These are phyloP conservation scores for Trachymyrmex cornetzi DNA, from an alignment of 1,140 invertebrate species.

Conservation along the genomic window DNA sequence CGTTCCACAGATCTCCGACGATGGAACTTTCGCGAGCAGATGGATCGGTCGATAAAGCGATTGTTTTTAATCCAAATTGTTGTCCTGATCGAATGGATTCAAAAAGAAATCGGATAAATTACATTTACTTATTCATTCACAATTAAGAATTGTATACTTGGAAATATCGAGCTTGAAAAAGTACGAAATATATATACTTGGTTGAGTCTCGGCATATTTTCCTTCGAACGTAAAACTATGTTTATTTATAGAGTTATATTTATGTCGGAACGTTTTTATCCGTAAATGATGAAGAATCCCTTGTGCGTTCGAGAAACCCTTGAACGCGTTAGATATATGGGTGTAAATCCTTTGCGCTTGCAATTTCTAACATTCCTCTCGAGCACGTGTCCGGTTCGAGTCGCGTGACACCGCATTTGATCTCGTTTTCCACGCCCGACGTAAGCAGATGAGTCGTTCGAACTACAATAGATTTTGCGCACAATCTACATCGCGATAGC, in stretches of 20 bases:
- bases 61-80: neutral
- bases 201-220: neutral
- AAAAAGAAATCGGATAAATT: neutral
- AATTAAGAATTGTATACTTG: neutral
- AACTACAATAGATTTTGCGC: neutral
- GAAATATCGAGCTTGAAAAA: neutral
- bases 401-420: slow-evolving; percentile 42
- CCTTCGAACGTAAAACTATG: neutral
- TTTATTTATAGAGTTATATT: slow-evolving; percentile 5
- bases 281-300: neutral
- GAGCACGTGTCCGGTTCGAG: slow-evolving; percentile 23
- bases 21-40: neutral
- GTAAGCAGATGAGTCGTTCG: neutral
- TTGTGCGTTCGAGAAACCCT: slow-evolving; percentile 11
- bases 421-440: slow-evolving; percentile 33
- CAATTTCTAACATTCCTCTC: slow-evolving; percentile 37
- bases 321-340: neutral
- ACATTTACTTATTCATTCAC: neutral
- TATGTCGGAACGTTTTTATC: neutral
- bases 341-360: slow-evolving; percentile 7
- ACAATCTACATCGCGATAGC: neutral
- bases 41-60: neutral
- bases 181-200: neutral
- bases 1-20: neutral
- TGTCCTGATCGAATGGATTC: neutral